A percentile compares a stretch with the other conserved stretches of the same genome.
phyloP scores from a whole-genome alignment of 2,113 vertebrate genomes.

The Perca schrenkii region DNA sequence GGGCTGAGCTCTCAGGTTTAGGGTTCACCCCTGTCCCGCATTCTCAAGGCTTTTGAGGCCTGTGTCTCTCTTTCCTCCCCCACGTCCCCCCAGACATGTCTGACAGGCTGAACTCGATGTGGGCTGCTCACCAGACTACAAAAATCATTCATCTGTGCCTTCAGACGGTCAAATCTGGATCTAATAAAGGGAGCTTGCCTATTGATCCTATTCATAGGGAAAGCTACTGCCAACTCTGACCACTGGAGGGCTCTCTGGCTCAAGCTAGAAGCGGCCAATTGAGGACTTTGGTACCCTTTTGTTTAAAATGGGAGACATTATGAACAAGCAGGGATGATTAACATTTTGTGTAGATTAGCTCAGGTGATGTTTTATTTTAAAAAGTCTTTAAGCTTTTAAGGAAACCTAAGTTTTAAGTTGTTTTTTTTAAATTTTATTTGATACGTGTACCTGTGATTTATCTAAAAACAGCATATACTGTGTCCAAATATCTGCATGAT shows the following conservation, averaged over 20 bases:
- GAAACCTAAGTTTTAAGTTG: too few species aligned
- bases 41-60: constrained; percentile 86
- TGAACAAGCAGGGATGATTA: too few species aligned
- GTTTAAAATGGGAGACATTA: constrained; percentile 21
- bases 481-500: constrained; percentile 6
- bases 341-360: not conserved
- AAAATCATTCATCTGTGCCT: constrained; percentile 89
- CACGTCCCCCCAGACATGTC: constrained; percentile 83
- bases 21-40: constrained; percentile 82
- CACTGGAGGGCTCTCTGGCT: constrained; percentile 85
- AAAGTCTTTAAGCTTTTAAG: not conserved
- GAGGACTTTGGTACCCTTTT: not conserved
- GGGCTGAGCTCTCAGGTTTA: constrained; percentile 83
- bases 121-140: constrained; percentile 87
- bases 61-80: constrained; percentile 73
- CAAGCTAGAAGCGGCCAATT: constrained; percentile 57
- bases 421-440: not conserved
- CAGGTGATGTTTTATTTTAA: not conserved
- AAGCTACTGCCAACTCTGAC: constrained; percentile 18
- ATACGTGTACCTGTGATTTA: not conserved
- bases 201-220: constrained; percentile 80
- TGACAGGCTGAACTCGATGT: constrained; percentile 87
- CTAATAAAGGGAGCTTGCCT: constrained; percentile 84
- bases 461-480: not conserved
- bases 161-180: constrained; percentile 88